Base-by-base conservation (phyloP, 92 coral and sea anemone genomes). In the Epizoanthus fatuus region DNA sequence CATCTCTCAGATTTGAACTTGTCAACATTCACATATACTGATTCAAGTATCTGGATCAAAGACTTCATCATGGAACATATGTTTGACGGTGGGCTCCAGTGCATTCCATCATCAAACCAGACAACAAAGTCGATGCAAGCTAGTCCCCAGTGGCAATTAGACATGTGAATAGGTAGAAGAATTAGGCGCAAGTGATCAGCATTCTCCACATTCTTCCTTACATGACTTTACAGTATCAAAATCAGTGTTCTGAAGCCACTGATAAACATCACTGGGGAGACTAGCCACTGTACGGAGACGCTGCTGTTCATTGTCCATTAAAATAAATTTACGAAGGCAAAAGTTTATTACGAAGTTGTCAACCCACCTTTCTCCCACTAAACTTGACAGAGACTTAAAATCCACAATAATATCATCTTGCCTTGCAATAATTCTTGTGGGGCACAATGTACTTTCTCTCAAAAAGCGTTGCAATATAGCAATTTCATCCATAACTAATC, bases 91-190 rank as follows among this genome's bases (percentile, higher is more conserved):
- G 79, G 79, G 4, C 35, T 39, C 62, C 63, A 52, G 29, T 63
- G 11, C 64, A 29, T 12, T 20, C 80, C 80, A 74, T 56, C 81
- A 56, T 75, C 66, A 75, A 56, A 75, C 81, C 81, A 75, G 52
- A 75, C 25, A 3, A 15, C 15, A 1, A 75, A 75, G 49, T 56
- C 81, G 25, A 56, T 11, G 11, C 81, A 75, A 12, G 67, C 67
- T 35, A 56, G 63, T 56, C 81, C 81, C 67, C 67, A 75, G 5
- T 75, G 80, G 58, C 80, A 75, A 57, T 7, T 37, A 15, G 80
- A 20, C 65, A 53, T 74, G 80, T 29, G 80, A 35, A 74, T 35
- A 6, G 80, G 66, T 13, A 75, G 20, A 56, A 75, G 80, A 56
- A 75, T 47, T 32, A 75, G 25, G 16, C 25, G 66, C 22, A 75